Evolutionary conservation across 2,113 vertebrate genomes (phyloP).

Genomic region (Paraplagusia blochii): DNA sequence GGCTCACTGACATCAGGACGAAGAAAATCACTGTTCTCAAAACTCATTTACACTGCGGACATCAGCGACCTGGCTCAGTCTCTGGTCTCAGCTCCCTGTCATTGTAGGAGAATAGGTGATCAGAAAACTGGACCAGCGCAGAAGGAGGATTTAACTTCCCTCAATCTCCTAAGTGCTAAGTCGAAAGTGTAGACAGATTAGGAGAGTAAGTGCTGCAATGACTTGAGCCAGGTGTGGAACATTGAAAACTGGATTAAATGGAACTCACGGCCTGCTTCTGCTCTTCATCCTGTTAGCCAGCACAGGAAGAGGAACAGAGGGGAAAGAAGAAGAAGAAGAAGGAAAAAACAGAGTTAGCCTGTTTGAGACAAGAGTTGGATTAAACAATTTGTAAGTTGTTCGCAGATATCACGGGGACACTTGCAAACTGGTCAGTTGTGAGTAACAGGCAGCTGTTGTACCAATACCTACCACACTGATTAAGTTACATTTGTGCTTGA

Average conservation of each 20-base stretch:
- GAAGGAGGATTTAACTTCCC: slow-evolving; percentile 1
- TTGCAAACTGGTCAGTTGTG: too few species aligned
- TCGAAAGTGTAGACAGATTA: slow-evolving; percentile 3
- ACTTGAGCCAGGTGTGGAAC: slow-evolving; percentile 40
- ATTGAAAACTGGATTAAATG: slow-evolving; percentile 51
- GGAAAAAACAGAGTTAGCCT: background rate
- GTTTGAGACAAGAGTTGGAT: too few species aligned
- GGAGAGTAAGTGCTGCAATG: slow-evolving; percentile 34
- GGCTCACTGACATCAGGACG: slow-evolving; percentile 48
- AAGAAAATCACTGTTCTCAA: slow-evolving; percentile 33
- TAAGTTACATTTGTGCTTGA: too few species aligned
- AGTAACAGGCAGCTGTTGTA: too few species aligned
- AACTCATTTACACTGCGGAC: slow-evolving; percentile 8
- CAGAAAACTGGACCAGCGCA: slow-evolving; percentile 19
- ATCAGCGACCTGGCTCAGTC: background rate
- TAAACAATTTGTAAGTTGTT: too few species aligned
- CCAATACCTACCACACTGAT: too few species aligned
- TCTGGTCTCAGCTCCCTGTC: background rate
- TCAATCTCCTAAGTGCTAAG: slow-evolving; percentile 32
- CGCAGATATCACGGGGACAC: too few species aligned
- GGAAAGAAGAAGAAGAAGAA: slow-evolving; percentile 37
- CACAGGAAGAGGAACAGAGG: slow-evolving; percentile 46
- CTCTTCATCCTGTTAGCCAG: slow-evolving; percentile 87
- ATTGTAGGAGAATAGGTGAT: background rate
- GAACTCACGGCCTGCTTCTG: slow-evolving; percentile 96